Base-by-base conservation (phyloP, 2,888 invertebrate genomes). In the Dichetophora obliterata region DNA sequence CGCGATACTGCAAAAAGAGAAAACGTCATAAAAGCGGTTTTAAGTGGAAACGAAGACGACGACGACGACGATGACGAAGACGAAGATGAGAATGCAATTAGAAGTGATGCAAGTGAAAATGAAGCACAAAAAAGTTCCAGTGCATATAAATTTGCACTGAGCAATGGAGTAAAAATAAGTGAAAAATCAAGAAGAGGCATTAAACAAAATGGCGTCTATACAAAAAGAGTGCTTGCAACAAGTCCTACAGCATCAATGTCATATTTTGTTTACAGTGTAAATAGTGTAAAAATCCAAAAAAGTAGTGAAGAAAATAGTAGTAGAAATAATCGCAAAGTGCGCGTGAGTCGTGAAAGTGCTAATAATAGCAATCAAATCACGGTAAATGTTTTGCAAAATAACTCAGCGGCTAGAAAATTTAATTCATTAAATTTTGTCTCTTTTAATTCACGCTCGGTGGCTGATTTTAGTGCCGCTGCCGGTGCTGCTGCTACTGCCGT, bases 11-110 rank as follows among this genome's bases (percentile, higher is more conserved):
- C 24, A 61, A 75, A 59, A 77, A 80, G 52, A 75, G 75, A 52
- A 75, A 19, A 80, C 80, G 71, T 24, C 66, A 75, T 63, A 50
- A 76, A 79, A 34, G 69, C 61, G 8, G 14, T 27, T 31, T 70
- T 27, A 66, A 50, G 76, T 86, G 86, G 85, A 85, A 86, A 78
- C 82, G 84, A 68, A 83, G 83, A 34, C 79, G 82, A 63, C 84
- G 84, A 77, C 81, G 78, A 75, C 79, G 79, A 75, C 65, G 70
- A 27, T 24, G 70, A 27, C 14, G 27, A 8, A 19, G 16, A 68
- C n/a, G n/a, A n/a, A n/a, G n/a, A n/a, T n/a, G n/a, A n/a, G n/a
- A n/a, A n/a, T n/a, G n/a, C n/a, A n/a, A n/a, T n/a, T n/a, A n/a
- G n/a, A n/a, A n/a, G n/a, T 37, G 76, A 48, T n/a, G 54, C 50